Evolutionary conservation across 30 jellyfish, hydroid and myxozoan genomes (phyloP).

Genomic region (Cassiopea andromeda): DNA sequence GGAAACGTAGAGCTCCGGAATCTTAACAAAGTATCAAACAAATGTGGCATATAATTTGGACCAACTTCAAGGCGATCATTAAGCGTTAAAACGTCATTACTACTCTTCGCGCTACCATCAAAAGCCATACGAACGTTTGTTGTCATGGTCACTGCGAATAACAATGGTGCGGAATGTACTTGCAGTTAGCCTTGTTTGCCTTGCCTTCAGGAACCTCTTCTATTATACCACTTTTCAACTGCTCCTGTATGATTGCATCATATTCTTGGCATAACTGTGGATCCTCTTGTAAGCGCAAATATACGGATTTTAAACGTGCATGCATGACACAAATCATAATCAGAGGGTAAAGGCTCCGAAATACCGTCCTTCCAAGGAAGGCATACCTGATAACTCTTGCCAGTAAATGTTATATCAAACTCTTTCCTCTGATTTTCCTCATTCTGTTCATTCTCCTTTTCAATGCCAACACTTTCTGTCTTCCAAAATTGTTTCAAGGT

Average conservation of each 20-base stretch:
- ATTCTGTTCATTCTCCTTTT: not conserved
- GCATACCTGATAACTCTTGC: conserved; percentile 1
- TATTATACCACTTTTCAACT: not conserved
- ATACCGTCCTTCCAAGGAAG: not conserved
- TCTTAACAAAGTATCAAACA: conserved; percentile 17
- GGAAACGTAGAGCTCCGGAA: conserved; percentile 9
- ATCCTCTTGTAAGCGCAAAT: not conserved
- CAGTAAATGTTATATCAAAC: conserved; percentile 36
- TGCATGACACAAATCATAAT: conserved; percentile 12
- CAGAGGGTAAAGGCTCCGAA: conserved; percentile 53
- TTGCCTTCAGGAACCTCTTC: conserved; percentile 8
- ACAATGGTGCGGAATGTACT: conserved; percentile 4
- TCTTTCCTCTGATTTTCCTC: not conserved
- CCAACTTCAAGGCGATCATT: conserved; percentile 40
- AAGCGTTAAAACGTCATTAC: not conserved
- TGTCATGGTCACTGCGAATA: conserved; percentile 22
- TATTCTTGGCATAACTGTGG: not conserved
- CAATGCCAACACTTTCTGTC: conserved; percentile 37
- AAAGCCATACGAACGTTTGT: conserved; percentile 40
- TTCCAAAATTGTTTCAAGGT: conserved; percentile 53
- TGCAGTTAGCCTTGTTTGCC: not conserved
- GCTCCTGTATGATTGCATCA: conserved; percentile 2
- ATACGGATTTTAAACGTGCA: not conserved
- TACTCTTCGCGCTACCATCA: conserved; percentile 33
- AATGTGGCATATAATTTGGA: not conserved